Conservation (phyloP, 2,888 invertebrate species). For the Andrena minutula region DNA sequence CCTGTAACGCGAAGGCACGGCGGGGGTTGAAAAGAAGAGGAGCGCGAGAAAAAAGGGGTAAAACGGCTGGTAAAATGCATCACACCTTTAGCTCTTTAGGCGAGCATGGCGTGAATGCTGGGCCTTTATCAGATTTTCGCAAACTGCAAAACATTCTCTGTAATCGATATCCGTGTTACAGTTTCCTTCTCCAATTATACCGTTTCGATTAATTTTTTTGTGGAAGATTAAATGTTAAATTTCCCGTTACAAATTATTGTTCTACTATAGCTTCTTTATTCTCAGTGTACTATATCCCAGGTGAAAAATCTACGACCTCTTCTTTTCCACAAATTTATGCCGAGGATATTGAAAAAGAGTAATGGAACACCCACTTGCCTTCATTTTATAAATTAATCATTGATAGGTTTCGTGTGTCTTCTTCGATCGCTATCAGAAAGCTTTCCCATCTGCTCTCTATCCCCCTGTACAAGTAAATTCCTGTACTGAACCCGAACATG, state of each 20-base stretch:
- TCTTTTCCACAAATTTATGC: background rate
- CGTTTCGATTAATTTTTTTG: too few species aligned
- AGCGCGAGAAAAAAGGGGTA: background rate
- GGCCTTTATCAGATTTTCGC: constrained; percentile 1
- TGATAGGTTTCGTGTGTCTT: background rate
- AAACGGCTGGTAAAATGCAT: constrained; percentile 21
- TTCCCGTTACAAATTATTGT: too few species aligned
- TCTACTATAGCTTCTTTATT: background rate
- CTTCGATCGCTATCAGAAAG: background rate
- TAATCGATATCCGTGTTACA: background rate
- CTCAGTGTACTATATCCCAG: background rate
- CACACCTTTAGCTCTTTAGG: background rate
- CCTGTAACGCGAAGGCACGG: constrained; percentile 25
- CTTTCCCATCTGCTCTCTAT: background rate
- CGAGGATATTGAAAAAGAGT: too few species aligned
- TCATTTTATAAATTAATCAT: background rate
- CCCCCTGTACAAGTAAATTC: background rate
- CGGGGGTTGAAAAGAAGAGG: constrained; percentile 19
- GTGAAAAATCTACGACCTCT: background rate
- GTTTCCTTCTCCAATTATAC: too few species aligned
- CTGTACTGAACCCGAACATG: background rate
- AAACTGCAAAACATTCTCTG: constrained; percentile 1
- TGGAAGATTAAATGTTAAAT: too few species aligned
- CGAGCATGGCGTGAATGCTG: background rate
- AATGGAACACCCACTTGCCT: background rate